A percentile compares a stretch with the other conserved stretches of the same genome.
These are phyloP conservation scores for Chironomus tepperi DNA, from an alignment of 1,140 invertebrate species.

Conservation along the genomic window DNA sequence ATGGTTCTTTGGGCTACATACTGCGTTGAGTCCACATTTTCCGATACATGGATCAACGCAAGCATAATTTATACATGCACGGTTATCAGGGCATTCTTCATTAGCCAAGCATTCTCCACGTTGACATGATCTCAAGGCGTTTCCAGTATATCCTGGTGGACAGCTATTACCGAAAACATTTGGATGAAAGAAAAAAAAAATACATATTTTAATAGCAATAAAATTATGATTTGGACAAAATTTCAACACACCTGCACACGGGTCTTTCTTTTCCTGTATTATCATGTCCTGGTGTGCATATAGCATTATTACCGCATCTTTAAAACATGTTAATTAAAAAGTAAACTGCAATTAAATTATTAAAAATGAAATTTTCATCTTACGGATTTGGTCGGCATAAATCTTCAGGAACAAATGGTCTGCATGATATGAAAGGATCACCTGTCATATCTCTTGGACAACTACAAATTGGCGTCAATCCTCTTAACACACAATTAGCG, in stretches of 20 bases:
- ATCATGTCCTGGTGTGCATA: constrained; percentile 73
- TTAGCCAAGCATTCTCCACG: constrained; percentile 67
- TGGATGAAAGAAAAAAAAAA: constrained; percentile 29
- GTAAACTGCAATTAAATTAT: too few species aligned
- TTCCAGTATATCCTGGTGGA: constrained; percentile 67
- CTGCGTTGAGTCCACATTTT: constrained; percentile 55
- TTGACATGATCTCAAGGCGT: constrained; percentile 61
- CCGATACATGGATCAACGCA: constrained; percentile 68
- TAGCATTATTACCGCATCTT: constrained; percentile 73
- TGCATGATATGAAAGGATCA: constrained; percentile 71
- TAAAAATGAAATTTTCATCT: too few species aligned
- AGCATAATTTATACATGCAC: constrained; percentile 62
- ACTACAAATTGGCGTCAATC: constrained; percentile 70
- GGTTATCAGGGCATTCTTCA: constrained; percentile 58
- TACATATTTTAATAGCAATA: neutral
- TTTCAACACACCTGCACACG: constrained; percentile 45
- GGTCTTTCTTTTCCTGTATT: constrained; percentile 69
- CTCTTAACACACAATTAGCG: constrained; percentile 67
- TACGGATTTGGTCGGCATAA: constrained; percentile 73
- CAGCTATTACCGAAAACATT: too few species aligned
- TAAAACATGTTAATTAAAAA: too few species aligned
- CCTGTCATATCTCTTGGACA: constrained; percentile 81
- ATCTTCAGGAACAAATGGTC: constrained; percentile 69
- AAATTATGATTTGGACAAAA: neutral
- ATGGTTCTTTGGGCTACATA: constrained; percentile 57